phyloP scores from a whole-genome alignment of 2,797 vertebrate species.

The Alca torda region DNA sequence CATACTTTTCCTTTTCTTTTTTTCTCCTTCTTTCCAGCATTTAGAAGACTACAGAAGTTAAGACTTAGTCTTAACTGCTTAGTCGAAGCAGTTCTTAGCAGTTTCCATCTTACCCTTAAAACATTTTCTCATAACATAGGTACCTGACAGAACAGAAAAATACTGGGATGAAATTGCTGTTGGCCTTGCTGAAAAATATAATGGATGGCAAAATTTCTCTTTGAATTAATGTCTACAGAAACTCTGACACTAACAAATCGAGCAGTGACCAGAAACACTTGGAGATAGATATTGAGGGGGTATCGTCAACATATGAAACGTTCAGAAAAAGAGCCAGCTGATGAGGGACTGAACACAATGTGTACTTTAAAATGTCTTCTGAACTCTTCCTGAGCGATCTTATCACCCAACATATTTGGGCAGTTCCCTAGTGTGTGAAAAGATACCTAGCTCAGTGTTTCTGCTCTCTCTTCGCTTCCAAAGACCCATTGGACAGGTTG shows the following conservation, averaged over 20 bases:
- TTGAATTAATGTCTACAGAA: neutral
- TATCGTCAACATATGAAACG: neutral
- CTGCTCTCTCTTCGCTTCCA: neutral
- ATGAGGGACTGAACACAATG: neutral
- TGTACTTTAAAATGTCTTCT: neutral
- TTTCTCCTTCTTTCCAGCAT: neutral
- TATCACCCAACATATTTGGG: neutral
- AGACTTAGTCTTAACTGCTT: too few species aligned
- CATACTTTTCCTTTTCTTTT: neutral
- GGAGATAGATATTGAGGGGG: neutral
- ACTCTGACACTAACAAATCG: neutral
- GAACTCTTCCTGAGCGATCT: neutral
- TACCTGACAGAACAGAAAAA: neutral
- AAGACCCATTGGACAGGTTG: neutral
- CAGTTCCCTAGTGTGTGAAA: neutral
- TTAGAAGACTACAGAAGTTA: neutral
- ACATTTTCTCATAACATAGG: neutral
- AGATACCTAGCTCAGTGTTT: neutral
- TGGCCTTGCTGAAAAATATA: neutral
- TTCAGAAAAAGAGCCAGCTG: neutral
- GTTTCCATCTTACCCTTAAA: neutral
- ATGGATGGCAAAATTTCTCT: neutral
- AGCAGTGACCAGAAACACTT: neutral
- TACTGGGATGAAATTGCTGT: neutral
- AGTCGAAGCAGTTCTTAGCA: neutral